These are phyloP conservation scores for Drosophila helvetica DNA, from an alignment of 2,888 invertebrate species.

Conservation along the genomic window DNA sequence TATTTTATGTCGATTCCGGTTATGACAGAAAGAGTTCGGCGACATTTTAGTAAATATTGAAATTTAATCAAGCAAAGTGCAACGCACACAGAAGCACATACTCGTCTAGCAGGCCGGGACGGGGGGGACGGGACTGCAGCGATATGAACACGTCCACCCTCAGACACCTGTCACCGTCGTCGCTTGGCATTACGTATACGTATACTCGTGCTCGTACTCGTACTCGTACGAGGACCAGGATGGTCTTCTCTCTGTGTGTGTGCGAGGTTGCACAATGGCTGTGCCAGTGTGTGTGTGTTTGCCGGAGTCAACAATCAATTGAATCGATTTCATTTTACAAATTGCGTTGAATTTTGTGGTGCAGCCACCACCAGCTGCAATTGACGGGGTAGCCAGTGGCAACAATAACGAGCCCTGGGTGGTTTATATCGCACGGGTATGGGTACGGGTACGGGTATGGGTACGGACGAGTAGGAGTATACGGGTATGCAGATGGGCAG, in stretches of 20 bases:
- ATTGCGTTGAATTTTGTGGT: slow-evolving; percentile 80
- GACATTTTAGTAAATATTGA: slow-evolving; percentile 81
- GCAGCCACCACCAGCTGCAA: slow-evolving; percentile 74
- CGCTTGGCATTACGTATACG: slow-evolving; percentile 48
- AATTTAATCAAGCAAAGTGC: slow-evolving; percentile 81
- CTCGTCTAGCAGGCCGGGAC: slow-evolving; percentile 1
- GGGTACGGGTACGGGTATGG: no score
- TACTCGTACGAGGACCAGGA: slow-evolving; percentile 45
- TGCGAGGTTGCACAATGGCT: slow-evolving; percentile 26
- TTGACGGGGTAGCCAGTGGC: slow-evolving; percentile 71
- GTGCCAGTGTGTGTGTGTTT: slow-evolving; percentile 52
- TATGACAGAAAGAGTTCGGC: slow-evolving; percentile 80
- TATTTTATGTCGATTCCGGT: slow-evolving; percentile 77
- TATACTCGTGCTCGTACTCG: slow-evolving; percentile 29
- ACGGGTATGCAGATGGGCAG: slow-evolving; percentile 26
- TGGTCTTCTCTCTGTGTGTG: slow-evolving; percentile 19
- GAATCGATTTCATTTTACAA: slow-evolving; percentile 80
- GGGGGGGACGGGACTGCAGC: slow-evolving; percentile 6
- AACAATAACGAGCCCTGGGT: slow-evolving; percentile 67
- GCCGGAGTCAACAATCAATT: slow-evolving; percentile 78
- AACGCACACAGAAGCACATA: slow-evolving; percentile 54
- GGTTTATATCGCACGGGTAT: slow-evolving; percentile 12
- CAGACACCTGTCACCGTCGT: slow-evolving; percentile 72
- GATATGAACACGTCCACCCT: slow-evolving; percentile 65
- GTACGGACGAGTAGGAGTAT: no score